phyloP scores from a whole-genome alignment of 2,797 vertebrate species.

The Gobionotothen gibberifrons region DNA sequence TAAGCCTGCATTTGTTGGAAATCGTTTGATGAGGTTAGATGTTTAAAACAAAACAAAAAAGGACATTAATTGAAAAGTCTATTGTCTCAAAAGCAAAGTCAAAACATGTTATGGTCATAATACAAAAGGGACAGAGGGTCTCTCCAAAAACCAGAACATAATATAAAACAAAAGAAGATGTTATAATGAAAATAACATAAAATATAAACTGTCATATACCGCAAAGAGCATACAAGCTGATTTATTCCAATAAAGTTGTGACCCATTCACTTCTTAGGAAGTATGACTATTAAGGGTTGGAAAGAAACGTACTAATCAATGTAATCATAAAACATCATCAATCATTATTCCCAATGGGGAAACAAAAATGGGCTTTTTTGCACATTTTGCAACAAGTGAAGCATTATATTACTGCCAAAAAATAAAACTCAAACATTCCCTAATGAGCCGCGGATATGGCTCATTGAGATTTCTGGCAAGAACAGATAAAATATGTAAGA shows the following conservation, averaged over 20 bases:
- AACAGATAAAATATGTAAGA: neutral
- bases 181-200: neutral
- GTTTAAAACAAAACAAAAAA: neutral
- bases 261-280: neutral
- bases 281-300: neutral
- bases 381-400: neutral
- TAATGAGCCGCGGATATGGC: neutral
- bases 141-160: neutral
- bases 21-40: neutral
- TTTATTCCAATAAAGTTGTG: neutral
- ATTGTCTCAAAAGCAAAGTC: neutral
- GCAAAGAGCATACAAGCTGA: neutral
- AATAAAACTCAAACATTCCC: neutral
- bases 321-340: neutral
- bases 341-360: neutral
- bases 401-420: neutral
- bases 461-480: conserved; percentile 6
- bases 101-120: neutral
- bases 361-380: neutral
- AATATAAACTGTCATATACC: neutral
- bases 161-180: neutral
- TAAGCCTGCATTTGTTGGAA: neutral
- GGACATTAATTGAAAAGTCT: neutral
- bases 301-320: neutral
- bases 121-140: neutral